Evolutionary conservation across 2,888 invertebrate species (phyloP).

Genomic region (Poecilus cupreus): DNA sequence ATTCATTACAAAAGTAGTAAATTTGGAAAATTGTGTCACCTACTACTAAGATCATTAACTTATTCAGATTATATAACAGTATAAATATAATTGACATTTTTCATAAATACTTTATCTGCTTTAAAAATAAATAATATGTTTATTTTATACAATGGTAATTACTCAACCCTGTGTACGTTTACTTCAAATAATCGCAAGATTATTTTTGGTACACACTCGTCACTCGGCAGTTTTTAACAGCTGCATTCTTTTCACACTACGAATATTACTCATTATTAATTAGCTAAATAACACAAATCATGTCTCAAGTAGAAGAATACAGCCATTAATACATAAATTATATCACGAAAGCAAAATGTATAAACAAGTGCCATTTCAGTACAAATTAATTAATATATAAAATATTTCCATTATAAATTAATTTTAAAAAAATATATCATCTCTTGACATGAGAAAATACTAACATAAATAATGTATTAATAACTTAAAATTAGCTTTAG

Average conservation of each 20-base stretch:
- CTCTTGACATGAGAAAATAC: too few species aligned
- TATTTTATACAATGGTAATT: not conserved
- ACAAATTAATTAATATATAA: not conserved
- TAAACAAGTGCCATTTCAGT: not conserved
- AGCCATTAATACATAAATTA: too few species aligned
- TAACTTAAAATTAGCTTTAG: not conserved
- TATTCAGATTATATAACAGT: not conserved
- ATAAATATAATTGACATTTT: constrained; percentile 15
- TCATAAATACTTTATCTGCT: not conserved
- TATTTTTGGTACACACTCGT: not conserved
- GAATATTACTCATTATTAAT: not conserved
- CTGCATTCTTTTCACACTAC: not conserved
- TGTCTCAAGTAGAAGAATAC: too few species aligned
- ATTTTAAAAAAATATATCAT: not conserved
- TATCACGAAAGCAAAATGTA: not conserved
- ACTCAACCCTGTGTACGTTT: not conserved
- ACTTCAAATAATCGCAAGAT: not conserved
- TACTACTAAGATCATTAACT: not conserved
- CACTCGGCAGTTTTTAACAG: not conserved
- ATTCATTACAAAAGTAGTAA: constrained; percentile 1
- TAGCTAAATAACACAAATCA: not conserved
- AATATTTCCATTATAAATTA: not conserved
- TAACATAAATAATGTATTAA: not conserved
- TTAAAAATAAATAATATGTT: not conserved
- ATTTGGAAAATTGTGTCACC: constrained; percentile 6